Base-by-base conservation (phyloP, 2,113 vertebrate genomes). In the Strigops habroptila region DNA sequence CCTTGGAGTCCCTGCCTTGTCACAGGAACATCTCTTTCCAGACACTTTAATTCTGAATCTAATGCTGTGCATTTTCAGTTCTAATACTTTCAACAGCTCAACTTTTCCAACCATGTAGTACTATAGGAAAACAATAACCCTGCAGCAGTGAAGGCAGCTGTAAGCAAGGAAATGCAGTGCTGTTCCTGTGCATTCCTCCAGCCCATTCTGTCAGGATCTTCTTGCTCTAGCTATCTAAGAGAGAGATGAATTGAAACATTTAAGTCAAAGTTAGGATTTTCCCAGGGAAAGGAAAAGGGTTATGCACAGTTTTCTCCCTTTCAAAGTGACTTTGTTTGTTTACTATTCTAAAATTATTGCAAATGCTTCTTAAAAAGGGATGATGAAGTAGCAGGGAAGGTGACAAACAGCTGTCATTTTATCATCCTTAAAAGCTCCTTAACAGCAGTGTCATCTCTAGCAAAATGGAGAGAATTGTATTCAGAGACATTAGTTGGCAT, bases 231-330 rank as follows among this genome's bases (percentile, higher is more conserved):
- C 94, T 97, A 57, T 95, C 96, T 94, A 82, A 96, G 94, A 97
- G 21, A 68, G 51, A 96, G 75, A 95, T 33, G 62, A 90, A 91
- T 79, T 95, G 65, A 95, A 97, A 78, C 69, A 70, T 83, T 68
- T 67, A 67, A 95, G 41, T 28, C n/a, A 14, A 97, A 93, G 92
- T 65, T 96, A 93, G 60, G 90, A 93, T 97, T 97, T 98, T 97
- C 92, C 92, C 89, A 90, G 96, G 96, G 94, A 88, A 88, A 91
- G 89, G 75, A 97, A 96, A 88, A 96, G 79, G 89, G 55, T 87
- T 90, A 80, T 57, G 51, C 68, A 52, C 22, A 85, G 88, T 90
- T 93, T 96, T 97, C 93, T 92, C 70, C 91, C 95, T 88, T 95
- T 94, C 96, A 85, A 93, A 82, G 60, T 30, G 18, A 69, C 91